Percentiles rank a stretch among this genome's conserved stretches.
Conservation (phyloP, 2,113 vertebrate genomes). For the Dromiciops gliroides region DNA sequence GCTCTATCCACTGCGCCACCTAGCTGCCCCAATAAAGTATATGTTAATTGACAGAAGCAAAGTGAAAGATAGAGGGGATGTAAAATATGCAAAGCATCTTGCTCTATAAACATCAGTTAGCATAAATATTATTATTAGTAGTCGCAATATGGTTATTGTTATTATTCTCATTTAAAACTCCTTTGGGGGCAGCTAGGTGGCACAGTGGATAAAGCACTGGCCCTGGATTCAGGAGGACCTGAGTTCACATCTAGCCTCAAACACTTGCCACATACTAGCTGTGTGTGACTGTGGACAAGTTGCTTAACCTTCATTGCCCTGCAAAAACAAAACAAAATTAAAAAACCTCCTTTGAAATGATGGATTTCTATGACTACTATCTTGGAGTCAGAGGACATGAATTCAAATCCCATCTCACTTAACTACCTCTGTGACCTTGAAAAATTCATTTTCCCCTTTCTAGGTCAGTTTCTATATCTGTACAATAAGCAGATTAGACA, state of each 20-base stretch:
- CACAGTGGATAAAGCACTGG: not conserved
- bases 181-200: no score
- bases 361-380: no score
- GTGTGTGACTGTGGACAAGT: no score
- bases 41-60: conserved; percentile 39
- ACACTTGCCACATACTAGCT: no score
- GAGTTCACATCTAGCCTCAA: no score
- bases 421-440: not conserved
- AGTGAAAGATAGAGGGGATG: not conserved
- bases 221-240: no score
- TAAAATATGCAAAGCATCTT: not conserved
- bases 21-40: conserved; percentile 27
- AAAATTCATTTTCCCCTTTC: not conserved
- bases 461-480: conserved; percentile 9
- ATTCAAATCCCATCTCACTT: conserved; percentile 23
- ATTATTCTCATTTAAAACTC: not conserved
- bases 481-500: not conserved
- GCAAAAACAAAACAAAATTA: no score
- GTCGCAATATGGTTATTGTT: not conserved
- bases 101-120: not conserved
- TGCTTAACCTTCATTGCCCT: no score
- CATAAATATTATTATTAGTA: not conserved
- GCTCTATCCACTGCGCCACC: no score
- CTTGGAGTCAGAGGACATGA: conserved; percentile 10
- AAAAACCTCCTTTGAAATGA: no score